Evolutionary conservation across 1,140 invertebrate species (phyloP).

Genomic region (Zophobas morio): DNA sequence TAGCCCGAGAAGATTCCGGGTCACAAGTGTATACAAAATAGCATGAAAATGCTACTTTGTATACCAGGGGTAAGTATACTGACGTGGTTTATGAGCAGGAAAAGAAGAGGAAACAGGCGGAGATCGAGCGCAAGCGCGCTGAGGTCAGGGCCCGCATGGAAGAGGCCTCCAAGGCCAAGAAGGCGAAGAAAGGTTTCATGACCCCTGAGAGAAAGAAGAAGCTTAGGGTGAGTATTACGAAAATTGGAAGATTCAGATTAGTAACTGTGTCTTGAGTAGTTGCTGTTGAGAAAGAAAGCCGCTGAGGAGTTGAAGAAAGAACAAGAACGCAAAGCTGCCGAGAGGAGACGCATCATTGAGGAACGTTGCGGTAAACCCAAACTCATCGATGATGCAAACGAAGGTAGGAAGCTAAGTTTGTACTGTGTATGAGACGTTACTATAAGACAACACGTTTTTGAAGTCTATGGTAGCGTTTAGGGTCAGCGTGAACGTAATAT

Average conservation of each 20-base stretch:
- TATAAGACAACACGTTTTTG: conserved; percentile 39
- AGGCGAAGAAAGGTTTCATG: conserved; percentile 99
- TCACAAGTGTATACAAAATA: conserved; percentile 13
- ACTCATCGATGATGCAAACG: conserved; percentile 90
- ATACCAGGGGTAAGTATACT: conserved; percentile 21
- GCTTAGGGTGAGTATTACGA: conserved; percentile 84
- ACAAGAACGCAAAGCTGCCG: conserved; percentile 97
- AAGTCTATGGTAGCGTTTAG: conserved; percentile 31
- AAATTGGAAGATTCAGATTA: not conserved
- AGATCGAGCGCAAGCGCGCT: conserved; percentile 94
- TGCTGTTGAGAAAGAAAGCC: conserved; percentile 99
- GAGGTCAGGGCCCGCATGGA: conserved; percentile 96
- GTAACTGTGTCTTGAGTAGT: conserved; percentile 69
- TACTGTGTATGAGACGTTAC: conserved; percentile 18
- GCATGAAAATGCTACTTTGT: conserved; percentile 28
- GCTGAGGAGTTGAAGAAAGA: conserved; percentile 99
- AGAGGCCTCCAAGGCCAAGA: conserved; percentile 94
- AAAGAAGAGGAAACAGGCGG: conserved; percentile 95
- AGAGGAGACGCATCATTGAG: conserved; percentile 97
- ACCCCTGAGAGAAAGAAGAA: conserved; percentile 99
- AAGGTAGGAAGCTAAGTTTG: conserved; percentile 78
- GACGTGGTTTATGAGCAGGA: conserved; percentile 72
- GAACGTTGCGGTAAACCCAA: conserved; percentile 94
- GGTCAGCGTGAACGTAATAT: conserved; percentile 2
- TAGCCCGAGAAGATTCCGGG: not conserved